Percentiles rank a stretch among this genome's conserved stretches.
Conservation (phyloP, 64 coral and sea anemone genomes). For the Pachyseris speciosa region DNA sequence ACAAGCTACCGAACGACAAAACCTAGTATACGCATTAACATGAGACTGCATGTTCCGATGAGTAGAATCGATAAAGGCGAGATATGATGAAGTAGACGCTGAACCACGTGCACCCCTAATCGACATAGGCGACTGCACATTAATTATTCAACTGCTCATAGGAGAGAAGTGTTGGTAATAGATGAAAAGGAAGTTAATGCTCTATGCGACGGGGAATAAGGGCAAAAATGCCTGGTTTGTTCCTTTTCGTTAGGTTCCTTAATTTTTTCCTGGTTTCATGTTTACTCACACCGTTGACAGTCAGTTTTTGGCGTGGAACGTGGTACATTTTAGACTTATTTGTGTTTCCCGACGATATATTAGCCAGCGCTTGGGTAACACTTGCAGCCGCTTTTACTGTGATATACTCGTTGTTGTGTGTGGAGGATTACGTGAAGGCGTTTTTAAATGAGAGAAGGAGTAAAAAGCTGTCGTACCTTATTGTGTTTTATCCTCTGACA, state of each 20-base stretch:
- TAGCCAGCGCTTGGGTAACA: background rate
- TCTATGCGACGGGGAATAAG: background rate
- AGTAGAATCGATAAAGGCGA: too few relatives aligned
- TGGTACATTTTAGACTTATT: slow-evolving; percentile 51
- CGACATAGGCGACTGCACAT: too few relatives aligned
- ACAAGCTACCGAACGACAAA: too few relatives aligned
- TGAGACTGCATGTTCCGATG: too few relatives aligned
- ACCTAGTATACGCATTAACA: too few relatives aligned
- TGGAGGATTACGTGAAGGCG: background rate
- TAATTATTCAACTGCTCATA: too few relatives aligned
- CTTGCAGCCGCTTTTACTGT: background rate
- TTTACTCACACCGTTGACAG: background rate
- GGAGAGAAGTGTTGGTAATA: too few relatives aligned
- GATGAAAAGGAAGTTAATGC: background rate
- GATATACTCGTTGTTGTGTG: background rate
- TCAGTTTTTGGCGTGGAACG: slow-evolving; percentile 38
- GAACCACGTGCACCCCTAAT: too few relatives aligned
- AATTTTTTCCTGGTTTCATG: background rate
- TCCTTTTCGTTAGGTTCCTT: background rate
- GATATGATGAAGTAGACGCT: too few relatives aligned
- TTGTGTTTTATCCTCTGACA: background rate
- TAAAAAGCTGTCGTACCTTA: background rate
- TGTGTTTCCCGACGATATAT: background rate
- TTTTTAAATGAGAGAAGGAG: background rate
- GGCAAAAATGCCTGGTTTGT: background rate